phyloP scores from a whole-genome alignment of 2,888 invertebrate genomes.

The Hypomecis atomaria region DNA sequence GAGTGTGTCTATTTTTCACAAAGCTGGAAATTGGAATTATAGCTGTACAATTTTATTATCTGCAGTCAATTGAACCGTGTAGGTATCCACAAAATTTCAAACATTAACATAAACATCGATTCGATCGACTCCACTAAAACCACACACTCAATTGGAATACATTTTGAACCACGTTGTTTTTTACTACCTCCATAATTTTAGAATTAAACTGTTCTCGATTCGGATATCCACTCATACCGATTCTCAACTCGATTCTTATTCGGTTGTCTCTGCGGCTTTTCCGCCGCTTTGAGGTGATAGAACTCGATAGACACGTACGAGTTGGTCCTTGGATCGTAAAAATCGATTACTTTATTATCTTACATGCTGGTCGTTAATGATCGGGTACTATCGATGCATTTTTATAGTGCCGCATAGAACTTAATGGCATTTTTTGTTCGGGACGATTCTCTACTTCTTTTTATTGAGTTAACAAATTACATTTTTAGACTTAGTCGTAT shows the following conservation, averaged over 20 bases:
- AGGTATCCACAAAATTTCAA: conserved; percentile 26
- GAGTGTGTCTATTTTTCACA: not conserved
- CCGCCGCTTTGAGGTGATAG: conserved; percentile 14
- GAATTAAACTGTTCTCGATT: conserved; percentile 65
- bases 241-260: conserved; percentile 28
- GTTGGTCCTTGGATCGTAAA: conserved; percentile 62
- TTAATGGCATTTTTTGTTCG: conserved; percentile 36
- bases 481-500: not conserved
- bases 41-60: too few relatives aligned
- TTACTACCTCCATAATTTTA: conserved; percentile 76
- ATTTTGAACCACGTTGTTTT: conserved; percentile 69
- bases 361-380: conserved; percentile 58
- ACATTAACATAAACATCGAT: conserved; percentile 79
- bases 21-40: too few relatives aligned
- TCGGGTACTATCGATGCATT: conserved; percentile 34
- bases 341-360: conserved; percentile 67
- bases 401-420: conserved; percentile 49
- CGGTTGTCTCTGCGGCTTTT: conserved; percentile 20
- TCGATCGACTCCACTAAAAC: conserved; percentile 67
- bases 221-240: conserved; percentile 27
- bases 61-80: conserved; percentile 1
- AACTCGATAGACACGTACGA: conserved; percentile 40
- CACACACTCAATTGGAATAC: conserved; percentile 72
- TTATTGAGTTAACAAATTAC: conserved; percentile 6
- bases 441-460: conserved; percentile 12